Evolutionary conservation across 2,888 invertebrate genomes (phyloP).

Genomic region (Celastrina argiolus): DNA sequence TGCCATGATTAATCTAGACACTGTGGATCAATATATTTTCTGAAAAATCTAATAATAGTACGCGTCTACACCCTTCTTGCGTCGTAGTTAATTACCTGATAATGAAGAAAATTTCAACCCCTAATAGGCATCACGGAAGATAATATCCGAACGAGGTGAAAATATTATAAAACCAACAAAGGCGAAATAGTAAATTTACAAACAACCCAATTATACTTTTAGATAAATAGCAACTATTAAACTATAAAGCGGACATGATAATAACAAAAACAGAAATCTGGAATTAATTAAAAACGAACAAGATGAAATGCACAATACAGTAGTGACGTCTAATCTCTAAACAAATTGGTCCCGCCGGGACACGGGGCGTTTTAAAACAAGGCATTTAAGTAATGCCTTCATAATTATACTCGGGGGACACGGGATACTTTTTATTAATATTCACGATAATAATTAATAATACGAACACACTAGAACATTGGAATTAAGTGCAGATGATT

Average conservation of each 20-base stretch:
- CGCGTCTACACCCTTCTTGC: neutral
- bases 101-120: neutral
- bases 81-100: neutral
- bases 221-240: neutral
- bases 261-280: neutral
- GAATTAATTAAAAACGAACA: neutral
- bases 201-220: neutral
- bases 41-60: neutral
- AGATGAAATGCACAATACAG: neutral
- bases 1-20: neutral
- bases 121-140: neutral
- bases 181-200: neutral
- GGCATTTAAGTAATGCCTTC: conserved; percentile 23
- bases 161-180: no score
- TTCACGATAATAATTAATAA: neutral
- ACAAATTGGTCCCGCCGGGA: conserved; percentile 40
- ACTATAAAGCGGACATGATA: neutral
- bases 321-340: conserved; percentile 24
- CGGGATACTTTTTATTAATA: neutral
- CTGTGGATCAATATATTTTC: neutral
- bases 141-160: neutral
- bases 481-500: neutral
- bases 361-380: conserved; percentile 35
- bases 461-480: neutral
- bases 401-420: conserved; percentile 26